Percentiles rank a stretch among this genome's conserved stretches.
phyloP scores from a whole-genome alignment of 2,113 vertebrate genomes.

The Hippocampus abdominalis region DNA sequence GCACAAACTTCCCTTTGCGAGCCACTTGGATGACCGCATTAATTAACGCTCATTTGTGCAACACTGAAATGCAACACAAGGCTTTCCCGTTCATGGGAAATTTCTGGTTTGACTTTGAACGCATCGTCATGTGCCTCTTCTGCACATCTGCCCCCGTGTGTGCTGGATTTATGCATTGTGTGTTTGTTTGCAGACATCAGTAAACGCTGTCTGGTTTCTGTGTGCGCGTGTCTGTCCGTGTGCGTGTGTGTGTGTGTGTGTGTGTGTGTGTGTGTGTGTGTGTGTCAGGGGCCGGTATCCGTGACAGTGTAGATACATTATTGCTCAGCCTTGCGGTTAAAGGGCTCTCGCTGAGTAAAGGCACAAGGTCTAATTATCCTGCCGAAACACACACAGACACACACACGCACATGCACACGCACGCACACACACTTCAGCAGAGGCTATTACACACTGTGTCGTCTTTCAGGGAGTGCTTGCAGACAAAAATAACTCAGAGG shows the following conservation, averaged over 20 bases:
- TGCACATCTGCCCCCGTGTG: constrained; percentile 48
- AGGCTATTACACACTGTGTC: constrained; percentile 31
- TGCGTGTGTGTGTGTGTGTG: constrained; percentile 26
- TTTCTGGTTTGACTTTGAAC: too few species aligned
- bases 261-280: constrained; percentile 26
- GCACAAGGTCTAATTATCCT: constrained; percentile 66
- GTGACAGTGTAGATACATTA: constrained; percentile 64
- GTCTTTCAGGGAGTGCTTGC: constrained; percentile 46
- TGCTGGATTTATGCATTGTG: neutral
- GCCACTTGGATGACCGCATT: too few species aligned
- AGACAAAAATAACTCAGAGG: constrained; percentile 56
- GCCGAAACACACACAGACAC: constrained; percentile 40
- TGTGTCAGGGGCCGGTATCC: constrained; percentile 39
- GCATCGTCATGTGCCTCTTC: neutral
- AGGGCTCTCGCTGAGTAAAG: constrained; percentile 56
- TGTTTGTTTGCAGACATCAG: constrained; percentile 58
- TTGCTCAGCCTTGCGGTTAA: constrained; percentile 58
- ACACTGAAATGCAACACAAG: too few species aligned
- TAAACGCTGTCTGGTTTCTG: constrained; percentile 28
- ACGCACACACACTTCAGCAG: neutral
- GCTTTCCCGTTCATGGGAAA: too few species aligned
- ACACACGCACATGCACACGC: constrained; percentile 23
- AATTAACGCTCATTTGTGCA: too few species aligned
- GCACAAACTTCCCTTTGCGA: too few species aligned
- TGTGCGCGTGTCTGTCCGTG: constrained; percentile 3